Percentiles rank a stretch among this genome's conserved stretches.
Conservation (phyloP, 2,888 invertebrate genomes). For the Amphimallon solstitiale region DNA sequence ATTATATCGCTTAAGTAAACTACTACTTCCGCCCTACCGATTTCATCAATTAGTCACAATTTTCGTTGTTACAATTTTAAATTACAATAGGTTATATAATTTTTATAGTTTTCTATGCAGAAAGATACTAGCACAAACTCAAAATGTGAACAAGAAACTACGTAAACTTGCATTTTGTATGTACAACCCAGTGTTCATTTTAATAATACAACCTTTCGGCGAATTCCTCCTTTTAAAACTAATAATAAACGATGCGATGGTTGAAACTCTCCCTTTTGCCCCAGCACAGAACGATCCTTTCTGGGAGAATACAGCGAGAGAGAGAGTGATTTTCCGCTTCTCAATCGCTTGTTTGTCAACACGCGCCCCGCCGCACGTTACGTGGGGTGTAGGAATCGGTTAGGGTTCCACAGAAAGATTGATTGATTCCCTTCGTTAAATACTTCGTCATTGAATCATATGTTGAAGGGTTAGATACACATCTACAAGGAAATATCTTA, state of each 20-base stretch:
- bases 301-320: conserved; percentile 46
- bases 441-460: conserved; percentile 46
- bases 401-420: conserved; percentile 48
- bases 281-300: conserved; percentile 42
- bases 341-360: conserved; percentile 60
- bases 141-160: no score
- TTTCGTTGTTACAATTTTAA: no score
- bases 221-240: conserved; percentile 16
- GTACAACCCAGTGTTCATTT: not conserved
- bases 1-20: no score
- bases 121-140: no score
- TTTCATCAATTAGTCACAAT: no score
- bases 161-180: no score
- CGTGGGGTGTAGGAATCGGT: conserved; percentile 45
- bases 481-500: conserved; percentile 31
- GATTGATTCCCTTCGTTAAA: conserved; percentile 51
- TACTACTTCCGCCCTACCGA: no score
- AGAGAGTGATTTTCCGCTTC: conserved; percentile 55
- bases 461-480: conserved; percentile 36
- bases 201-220: conserved; percentile 4
- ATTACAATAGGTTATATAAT: no score
- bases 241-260: conserved; percentile 30
- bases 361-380: conserved; percentile 51
- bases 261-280: conserved; percentile 31
- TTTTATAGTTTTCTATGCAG: no score